Conservation (phyloP, 2,888 invertebrate species). For the Sinodicranocentrus sp. region DNA sequence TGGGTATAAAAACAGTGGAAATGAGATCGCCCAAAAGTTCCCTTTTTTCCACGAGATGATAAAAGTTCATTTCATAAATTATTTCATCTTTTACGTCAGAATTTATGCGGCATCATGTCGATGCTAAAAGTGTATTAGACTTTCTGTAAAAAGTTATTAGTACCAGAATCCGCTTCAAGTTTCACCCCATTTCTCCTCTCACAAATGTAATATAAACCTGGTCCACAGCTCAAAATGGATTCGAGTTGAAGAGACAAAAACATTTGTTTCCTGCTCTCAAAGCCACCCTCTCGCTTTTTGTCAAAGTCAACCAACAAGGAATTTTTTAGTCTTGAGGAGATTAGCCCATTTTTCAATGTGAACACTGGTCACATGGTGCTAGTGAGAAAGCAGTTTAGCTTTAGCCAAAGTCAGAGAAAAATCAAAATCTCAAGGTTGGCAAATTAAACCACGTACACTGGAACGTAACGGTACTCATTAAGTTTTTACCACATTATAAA, state of each 20-base stretch:
- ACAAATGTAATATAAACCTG: too few species aligned
- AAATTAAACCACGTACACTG: constrained; percentile 69
- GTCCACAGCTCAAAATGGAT: background rate
- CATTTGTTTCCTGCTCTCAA: background rate
- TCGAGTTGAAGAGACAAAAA: background rate
- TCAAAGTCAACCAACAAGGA: constrained; percentile 31
- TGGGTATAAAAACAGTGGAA: constrained; percentile 48
- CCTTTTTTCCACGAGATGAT: constrained; percentile 46
- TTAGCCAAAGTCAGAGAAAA: background rate
- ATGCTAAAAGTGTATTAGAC: constrained; percentile 36
- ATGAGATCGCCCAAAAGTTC: constrained; percentile 57
- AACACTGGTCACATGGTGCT: background rate
- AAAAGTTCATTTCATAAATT: constrained; percentile 15
- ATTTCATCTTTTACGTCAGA: constrained; percentile 13
- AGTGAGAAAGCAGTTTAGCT: too few species aligned
- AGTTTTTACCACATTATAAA: constrained; percentile 40
- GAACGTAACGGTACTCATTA: constrained; percentile 60
- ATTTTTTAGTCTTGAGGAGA: constrained; percentile 36
- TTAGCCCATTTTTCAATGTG: constrained; percentile 62
- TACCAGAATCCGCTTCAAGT: background rate
- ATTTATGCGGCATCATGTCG: constrained; percentile 54
- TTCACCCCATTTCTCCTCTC: background rate
- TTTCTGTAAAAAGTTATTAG: background rate
- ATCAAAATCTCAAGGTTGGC: constrained; percentile 5
- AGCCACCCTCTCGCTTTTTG: background rate